Evolutionary conservation across 1,140 invertebrate genomes (phyloP), one percentile per base, ranked within the genome.

Genomic region (Ptiloglossa arizonensis): DNA sequence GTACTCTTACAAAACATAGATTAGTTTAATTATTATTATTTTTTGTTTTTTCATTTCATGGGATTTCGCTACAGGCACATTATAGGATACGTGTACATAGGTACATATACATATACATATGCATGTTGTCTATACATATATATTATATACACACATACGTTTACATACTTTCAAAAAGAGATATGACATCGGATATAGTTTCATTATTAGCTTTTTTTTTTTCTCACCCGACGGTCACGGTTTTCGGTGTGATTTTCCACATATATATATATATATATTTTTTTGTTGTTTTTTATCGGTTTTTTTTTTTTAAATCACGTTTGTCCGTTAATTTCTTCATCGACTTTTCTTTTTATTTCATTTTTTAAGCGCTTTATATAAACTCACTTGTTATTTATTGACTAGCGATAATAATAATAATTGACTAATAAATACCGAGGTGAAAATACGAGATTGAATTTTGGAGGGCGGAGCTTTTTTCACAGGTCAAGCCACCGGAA

Each of bases 371-470:
- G 19, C 41, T 19, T 57, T 24, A 32, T 44, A 19, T 27, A 48
- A 56, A 24, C 17, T 71, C 46, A 27, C 15, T 56, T 57, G 32
- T 72, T 78, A 57, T 66, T 71, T 68, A 80, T 77, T 87, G 79
- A 83, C 83, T 79, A 80, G 71, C 69, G 66, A 79, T 83, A 59
- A 76, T 77, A 59, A 76, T 77, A 27, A 57, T 78, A 87, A 87
- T 85, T 81, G 81, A 87, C 74, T 83, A 87, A 83, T 79, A 83
- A 83, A 82, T 86, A 87, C 56, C 48, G 57, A 24, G 60, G 63
- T 69, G 72, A 80, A 57, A 72, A 81, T 75, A 68, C 54, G 71
- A 72, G 66, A 83, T 82, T 77, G 57, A 46, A 52, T 59, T 75
- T 11, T 68, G 38, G 27, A 48, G n/a, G 44, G 50, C 4, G 15